Base-by-base conservation (phyloP, 2,797 vertebrate genomes). In the Gadopsis bispinosus region DNA sequence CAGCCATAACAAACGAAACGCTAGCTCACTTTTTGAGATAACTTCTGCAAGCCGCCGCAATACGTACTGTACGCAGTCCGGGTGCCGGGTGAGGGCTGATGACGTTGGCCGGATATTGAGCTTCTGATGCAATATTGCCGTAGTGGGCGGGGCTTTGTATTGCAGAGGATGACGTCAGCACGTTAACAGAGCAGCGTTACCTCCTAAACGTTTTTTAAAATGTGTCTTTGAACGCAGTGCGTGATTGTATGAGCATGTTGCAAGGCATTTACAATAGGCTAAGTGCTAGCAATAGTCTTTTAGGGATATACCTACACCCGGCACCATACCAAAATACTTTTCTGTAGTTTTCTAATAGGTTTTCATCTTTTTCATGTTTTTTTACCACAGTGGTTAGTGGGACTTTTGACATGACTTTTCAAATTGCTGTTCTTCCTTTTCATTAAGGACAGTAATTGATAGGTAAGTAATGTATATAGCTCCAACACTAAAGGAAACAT, bases 51-150 rank as follows among this genome's bases (percentile, higher is more conserved):
- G n/a, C 62, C 5, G 29, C 48, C n/a, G 20, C 5, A 20, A 1
- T 64, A 5, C 31, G 9, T 33, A n/a, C 29, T 6, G 22, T 1
- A 0, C 10, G 17, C 14, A 19, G 62, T 20, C 53, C 35, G 53
- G n/a, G 20, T 22, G 79, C 87, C 80, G 90, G 88, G 67, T 81
- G 64, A 68, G 11, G 31, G 5, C 4, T 85, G 83, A 79, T 92
- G 89, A 89, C 88, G 86, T 80, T 0, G 0, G 50, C 79, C 86
- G 89, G 89, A 92, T 78, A 54, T 90, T 43, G 68, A 56, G n/a
- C 76, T 75, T 83, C 93, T 94, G 93, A 93, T 89, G 92, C 92
- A 93, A 93, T 55, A 37, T 84, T 85, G 33, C 79, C 3, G 1
- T 12, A 13, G 45, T 14, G 3, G 83, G 80, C 41, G 73, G 63